phyloP scores from a whole-genome alignment of 2,797 vertebrate genomes.

The Rhinoraja longicauda region DNA sequence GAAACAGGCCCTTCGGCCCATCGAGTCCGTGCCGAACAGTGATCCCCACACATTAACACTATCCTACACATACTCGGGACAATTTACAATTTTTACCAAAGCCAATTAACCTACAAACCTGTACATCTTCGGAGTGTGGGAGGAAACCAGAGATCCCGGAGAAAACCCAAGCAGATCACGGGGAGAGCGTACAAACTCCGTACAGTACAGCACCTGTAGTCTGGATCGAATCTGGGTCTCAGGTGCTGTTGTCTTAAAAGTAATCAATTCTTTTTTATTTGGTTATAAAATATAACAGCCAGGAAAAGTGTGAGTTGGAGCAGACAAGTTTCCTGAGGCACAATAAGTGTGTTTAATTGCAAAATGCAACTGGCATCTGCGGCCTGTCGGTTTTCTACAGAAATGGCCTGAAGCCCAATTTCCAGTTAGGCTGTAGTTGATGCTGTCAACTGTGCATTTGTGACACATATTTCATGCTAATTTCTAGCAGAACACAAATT shows the following conservation, averaged over 20 bases:
- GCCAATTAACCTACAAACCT: too few species aligned
- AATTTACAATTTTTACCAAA: too few species aligned
- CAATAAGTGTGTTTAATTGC: not conserved
- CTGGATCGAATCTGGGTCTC: too few species aligned
- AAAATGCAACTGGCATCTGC: not conserved
- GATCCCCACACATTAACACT: too few species aligned
- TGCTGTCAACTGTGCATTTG: not conserved
- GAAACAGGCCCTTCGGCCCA: too few species aligned
- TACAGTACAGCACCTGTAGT: too few species aligned
- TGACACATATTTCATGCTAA: not conserved
- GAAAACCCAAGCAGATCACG: too few species aligned
- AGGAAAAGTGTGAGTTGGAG: not conserved
- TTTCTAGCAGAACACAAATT: not conserved
- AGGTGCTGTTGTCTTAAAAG: not conserved
- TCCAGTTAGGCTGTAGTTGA: not conserved
- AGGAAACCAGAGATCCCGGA: too few species aligned
- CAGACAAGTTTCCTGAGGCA: not conserved
- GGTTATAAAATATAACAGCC: not conserved
- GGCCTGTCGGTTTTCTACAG: not conserved
- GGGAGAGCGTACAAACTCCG: too few species aligned
- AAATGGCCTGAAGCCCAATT: not conserved
- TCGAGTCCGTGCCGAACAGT: too few species aligned
- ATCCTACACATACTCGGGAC: too few species aligned
- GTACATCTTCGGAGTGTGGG: too few species aligned
- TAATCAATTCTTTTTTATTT: not conserved